A percentile compares a stretch with the other conserved stretches of the same genome.
Conservation (phyloP, 1,140 invertebrate species). For the Brachionus rotundiformis region DNA sequence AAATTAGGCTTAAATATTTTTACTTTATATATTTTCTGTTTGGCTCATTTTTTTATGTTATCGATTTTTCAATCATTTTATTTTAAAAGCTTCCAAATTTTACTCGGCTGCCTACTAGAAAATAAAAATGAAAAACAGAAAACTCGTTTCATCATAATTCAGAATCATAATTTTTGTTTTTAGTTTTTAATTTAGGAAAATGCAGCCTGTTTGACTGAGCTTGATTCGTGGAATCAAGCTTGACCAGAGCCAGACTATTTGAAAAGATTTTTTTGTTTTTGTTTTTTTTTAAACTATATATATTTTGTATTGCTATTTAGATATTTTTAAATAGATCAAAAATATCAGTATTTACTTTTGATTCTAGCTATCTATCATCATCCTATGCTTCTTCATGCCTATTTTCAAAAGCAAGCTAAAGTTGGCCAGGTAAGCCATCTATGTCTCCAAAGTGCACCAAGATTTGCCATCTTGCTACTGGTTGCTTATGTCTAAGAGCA, state of each 20-base stretch:
- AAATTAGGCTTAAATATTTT: conserved; percentile 40
- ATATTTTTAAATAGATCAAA: not conserved
- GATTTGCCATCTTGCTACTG: not conserved
- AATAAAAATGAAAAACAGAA: not conserved
- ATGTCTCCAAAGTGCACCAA: not conserved
- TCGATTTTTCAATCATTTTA: conserved; percentile 46
- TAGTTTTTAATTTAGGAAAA: not conserved
- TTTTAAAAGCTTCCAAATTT: conserved; percentile 25
- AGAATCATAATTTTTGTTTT: conserved; percentile 24
- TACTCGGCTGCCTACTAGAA: not conserved
- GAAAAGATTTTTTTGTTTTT: not conserved
- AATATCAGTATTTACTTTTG: not conserved
- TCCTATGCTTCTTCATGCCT: conserved; percentile 18
- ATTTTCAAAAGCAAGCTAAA: conserved; percentile 25
- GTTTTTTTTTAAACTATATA: not conserved
- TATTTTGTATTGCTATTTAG: too few relatives aligned
- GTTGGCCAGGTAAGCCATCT: conserved; percentile 4
- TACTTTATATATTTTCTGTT: conserved; percentile 1
- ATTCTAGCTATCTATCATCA: not conserved
- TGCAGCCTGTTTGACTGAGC: not conserved
- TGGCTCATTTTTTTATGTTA: not conserved
- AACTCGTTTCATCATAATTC: conserved; percentile 11
- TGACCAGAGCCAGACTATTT: not conserved
- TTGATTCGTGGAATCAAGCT: too few relatives aligned
- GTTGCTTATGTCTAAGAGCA: not conserved